Conservation (phyloP, 2,113 vertebrate genomes). For the Prietella phreatophila region DNA sequence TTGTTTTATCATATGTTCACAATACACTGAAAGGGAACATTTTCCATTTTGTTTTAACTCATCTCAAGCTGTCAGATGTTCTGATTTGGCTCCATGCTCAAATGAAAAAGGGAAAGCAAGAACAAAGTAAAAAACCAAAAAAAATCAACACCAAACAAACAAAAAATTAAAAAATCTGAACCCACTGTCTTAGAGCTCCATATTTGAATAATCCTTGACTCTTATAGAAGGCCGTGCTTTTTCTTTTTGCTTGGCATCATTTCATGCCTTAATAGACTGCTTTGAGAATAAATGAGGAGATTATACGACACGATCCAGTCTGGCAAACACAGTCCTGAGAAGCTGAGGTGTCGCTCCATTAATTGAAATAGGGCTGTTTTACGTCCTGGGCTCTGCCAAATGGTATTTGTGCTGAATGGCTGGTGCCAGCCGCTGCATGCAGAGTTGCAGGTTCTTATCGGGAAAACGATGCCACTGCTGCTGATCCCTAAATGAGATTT, state of each 20-base stretch:
- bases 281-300: constrained; percentile 60
- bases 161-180: constrained; percentile 53
- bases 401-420: constrained; percentile 64
- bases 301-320: constrained; percentile 61
- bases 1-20: background rate
- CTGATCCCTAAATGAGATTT: constrained; percentile 75
- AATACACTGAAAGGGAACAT: background rate
- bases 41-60: background rate
- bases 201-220: constrained; percentile 70
- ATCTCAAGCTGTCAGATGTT: constrained; percentile 1
- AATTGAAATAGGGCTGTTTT: constrained; percentile 59
- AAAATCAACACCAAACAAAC: too few species aligned
- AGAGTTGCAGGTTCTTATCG: constrained; percentile 69
- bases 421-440: constrained; percentile 62
- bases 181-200: constrained; percentile 61
- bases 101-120: background rate
- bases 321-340: constrained; percentile 46
- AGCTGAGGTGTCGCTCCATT: constrained; percentile 52
- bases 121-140: constrained; percentile 47
- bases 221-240: constrained; percentile 44
- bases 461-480: constrained; percentile 61
- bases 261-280: constrained; percentile 56
- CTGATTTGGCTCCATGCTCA: constrained; percentile 39
- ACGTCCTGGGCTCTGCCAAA: constrained; percentile 46
- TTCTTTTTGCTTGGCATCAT: constrained; percentile 54